Percentiles rank a stretch among this genome's conserved stretches.
Conservation (phyloP, 2,888 invertebrate genomes). For the Apamea sordens region DNA sequence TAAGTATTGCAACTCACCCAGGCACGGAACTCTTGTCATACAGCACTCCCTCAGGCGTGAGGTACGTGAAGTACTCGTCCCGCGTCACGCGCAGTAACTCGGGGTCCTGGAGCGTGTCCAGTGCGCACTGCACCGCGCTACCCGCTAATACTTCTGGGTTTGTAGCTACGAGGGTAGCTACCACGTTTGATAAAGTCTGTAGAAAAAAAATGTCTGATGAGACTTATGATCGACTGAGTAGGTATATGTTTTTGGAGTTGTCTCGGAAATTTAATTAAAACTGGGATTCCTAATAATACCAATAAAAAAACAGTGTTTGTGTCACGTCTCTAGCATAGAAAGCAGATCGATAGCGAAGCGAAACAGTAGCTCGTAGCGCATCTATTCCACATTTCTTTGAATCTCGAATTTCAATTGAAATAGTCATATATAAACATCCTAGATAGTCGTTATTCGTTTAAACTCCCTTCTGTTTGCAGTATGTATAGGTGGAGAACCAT, state of each 20-base stretch:
- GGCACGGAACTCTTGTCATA: conserved; percentile 94
- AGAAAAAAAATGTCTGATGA: no score
- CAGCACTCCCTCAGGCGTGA: conserved; percentile 96
- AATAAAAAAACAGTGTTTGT: not conserved
- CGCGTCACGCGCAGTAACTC: conserved; percentile 93
- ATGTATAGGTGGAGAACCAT: not conserved
- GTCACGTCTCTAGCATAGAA: not conserved
- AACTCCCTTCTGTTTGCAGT: not conserved
- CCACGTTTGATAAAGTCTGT: conserved; percentile 92
- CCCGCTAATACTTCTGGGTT: conserved; percentile 92
- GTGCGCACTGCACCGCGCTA: conserved; percentile 91
- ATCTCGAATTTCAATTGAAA: not conserved
- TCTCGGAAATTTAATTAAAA: not conserved
- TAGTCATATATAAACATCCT: not conserved
- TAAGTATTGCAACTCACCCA: conserved; percentile 71
- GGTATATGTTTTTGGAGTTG: not conserved
- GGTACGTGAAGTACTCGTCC: conserved; percentile 89
- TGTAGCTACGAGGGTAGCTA: conserved; percentile 92
- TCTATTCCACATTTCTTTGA: not conserved
- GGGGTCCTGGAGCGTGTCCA: conserved; percentile 91
- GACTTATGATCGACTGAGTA: not conserved
- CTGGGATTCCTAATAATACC: not conserved
- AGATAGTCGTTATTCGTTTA: not conserved
- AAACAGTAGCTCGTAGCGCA: not conserved
- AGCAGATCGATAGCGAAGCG: not conserved